Evolutionary conservation across 2,797 vertebrate genomes (phyloP).

Genomic region (Discoglossus pictus): DNA sequence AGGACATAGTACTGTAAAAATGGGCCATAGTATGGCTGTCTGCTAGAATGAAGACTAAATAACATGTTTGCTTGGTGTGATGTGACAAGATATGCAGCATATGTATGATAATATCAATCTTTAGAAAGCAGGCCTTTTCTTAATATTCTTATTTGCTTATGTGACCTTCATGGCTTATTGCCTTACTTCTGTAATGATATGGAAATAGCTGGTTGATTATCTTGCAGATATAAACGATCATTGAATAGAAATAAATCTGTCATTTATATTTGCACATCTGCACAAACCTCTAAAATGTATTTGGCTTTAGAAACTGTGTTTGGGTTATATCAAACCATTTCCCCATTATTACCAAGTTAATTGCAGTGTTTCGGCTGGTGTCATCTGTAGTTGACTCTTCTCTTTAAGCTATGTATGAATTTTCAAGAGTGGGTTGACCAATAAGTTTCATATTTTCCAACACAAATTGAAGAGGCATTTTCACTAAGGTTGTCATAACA

Average conservation of each 20-base stretch:
- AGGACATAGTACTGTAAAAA: neutral
- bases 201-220: constrained; percentile 40
- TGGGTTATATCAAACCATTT: constrained; percentile 28
- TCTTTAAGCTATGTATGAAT: constrained; percentile 1
- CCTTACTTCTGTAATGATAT: constrained; percentile 41
- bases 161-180: constrained; percentile 42
- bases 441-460: constrained; percentile 15
- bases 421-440: constrained; percentile 19
- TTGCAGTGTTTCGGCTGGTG: constrained; percentile 25
- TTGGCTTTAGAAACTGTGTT: neutral
- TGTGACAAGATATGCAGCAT: constrained; percentile 5
- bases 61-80: neutral
- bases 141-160: neutral
- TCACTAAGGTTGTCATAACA: constrained; percentile 41
- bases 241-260: constrained; percentile 16
- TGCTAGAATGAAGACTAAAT: constrained; percentile 3
- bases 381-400: constrained; percentile 12
- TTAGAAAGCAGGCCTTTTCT: neutral
- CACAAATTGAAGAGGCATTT: constrained; percentile 40
- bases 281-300: constrained; percentile 1
- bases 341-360: constrained; percentile 34
- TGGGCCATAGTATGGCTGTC: neutral
- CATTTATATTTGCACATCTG: constrained; percentile 20
- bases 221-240: constrained; percentile 14
- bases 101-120: neutral